Conservation (phyloP, 2,888 invertebrate genomes). For the Mythimna impura region DNA sequence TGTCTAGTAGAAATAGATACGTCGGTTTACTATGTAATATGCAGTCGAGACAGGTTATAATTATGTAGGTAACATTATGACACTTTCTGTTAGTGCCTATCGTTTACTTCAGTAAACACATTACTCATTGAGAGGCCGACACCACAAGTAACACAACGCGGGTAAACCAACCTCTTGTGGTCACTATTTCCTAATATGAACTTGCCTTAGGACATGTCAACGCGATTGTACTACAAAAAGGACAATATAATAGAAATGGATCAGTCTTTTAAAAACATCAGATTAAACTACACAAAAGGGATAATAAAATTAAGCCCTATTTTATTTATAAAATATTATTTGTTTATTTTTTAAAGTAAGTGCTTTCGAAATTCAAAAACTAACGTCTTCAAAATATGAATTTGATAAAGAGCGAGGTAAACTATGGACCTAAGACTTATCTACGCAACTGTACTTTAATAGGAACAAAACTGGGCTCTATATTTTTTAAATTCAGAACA, state of each 20-base stretch:
- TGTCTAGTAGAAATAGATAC: slow-evolving; percentile 34
- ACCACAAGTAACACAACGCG: slow-evolving; percentile 49
- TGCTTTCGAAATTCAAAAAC: no score
- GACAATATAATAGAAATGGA: neutral
- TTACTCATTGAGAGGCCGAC: slow-evolving; percentile 55
- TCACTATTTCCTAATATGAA: slow-evolving; percentile 36
- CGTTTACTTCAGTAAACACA: slow-evolving; percentile 59
- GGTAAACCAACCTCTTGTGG: slow-evolving; percentile 52
- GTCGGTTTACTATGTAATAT: slow-evolving; percentile 17
- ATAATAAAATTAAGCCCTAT: neutral
- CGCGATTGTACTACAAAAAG: slow-evolving; percentile 14
- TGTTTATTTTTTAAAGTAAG: neutral
- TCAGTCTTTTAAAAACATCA: neutral
- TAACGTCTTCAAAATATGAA: no score
- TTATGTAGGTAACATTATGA: slow-evolving; percentile 25
- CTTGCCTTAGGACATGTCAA: neutral
- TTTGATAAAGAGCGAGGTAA: no score
- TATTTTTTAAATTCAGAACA: neutral
- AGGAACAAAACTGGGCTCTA: neutral
- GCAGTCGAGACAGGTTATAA: slow-evolving; percentile 16
- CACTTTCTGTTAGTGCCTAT: slow-evolving; percentile 47
- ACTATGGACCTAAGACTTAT: no score
- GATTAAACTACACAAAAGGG: neutral
- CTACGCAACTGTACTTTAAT: no score
- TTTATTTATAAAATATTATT: neutral